phyloP scores from a whole-genome alignment of 2,113 vertebrate species.

The Xenus cinereus region DNA sequence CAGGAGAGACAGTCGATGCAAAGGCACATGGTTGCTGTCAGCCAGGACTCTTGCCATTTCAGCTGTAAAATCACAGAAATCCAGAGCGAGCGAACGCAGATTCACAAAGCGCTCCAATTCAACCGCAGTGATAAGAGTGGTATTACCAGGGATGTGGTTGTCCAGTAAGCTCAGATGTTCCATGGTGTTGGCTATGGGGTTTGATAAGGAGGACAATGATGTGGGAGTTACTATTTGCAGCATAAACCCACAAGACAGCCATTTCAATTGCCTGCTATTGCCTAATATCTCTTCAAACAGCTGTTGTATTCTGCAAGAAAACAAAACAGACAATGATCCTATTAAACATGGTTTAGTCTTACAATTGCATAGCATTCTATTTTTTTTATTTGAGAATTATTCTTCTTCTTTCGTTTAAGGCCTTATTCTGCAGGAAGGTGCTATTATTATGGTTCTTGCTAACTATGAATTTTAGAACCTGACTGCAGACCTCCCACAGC shows the following conservation, averaged over 20 bases:
- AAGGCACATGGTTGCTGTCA: slow-evolving; percentile 85
- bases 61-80: slow-evolving; percentile 95
- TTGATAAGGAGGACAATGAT: slow-evolving; percentile 90
- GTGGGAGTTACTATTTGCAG: slow-evolving; percentile 91
- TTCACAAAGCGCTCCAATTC: slow-evolving; percentile 90
- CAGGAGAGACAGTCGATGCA: slow-evolving; percentile 94
- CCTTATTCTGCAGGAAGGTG: not conserved
- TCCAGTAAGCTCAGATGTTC: slow-evolving; percentile 95
- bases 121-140: slow-evolving; percentile 84
- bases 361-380: not conserved
- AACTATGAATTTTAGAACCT: not conserved
- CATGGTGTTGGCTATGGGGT: slow-evolving; percentile 88
- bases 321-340: slow-evolving; percentile 57
- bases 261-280: slow-evolving; percentile 92
- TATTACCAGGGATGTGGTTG: slow-evolving; percentile 85
- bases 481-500: not conserved
- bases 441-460: not conserved
- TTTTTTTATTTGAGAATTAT: not conserved
- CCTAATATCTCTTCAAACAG: slow-evolving; percentile 94
- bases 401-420: not conserved
- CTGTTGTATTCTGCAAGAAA: slow-evolving; percentile 88
- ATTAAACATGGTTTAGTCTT: not conserved
- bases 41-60: slow-evolving; percentile 92
- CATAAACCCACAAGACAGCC: slow-evolving; percentile 97
- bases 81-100: slow-evolving; percentile 90